Conservation (phyloP, 1,140 invertebrate species). For the Drosophila nikananu region DNA sequence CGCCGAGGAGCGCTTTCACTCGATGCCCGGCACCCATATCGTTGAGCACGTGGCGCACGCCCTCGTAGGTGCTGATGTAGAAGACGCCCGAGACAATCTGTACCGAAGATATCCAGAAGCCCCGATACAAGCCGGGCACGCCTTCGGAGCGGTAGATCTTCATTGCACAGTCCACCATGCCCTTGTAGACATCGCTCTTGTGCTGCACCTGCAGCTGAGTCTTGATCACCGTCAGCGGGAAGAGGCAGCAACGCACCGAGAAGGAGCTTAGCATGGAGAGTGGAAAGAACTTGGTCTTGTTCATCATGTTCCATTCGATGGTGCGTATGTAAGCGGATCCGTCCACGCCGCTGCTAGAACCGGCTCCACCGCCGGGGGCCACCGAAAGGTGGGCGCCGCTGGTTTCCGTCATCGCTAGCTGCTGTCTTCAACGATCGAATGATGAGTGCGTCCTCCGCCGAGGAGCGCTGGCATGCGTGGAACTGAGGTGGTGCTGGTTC, state of each 20-base stretch:
- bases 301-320: conserved; percentile 99
- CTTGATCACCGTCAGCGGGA: conserved; percentile 98
- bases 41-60: conserved; percentile 92
- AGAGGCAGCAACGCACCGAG: conserved; percentile 94
- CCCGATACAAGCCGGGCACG: conserved; percentile 94
- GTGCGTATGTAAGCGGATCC: conserved; percentile 89
- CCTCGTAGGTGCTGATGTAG: conserved; percentile 98
- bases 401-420: conserved; percentile 69
- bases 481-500: conserved; percentile 18
- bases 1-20: conserved; percentile 88
- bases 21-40: conserved; percentile 86
- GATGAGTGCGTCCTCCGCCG: conserved; percentile 38
- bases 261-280: conserved; percentile 95
- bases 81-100: conserved; percentile 94
- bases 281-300: conserved; percentile 97
- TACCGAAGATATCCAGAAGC: conserved; percentile 97
- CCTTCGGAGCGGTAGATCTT: conserved; percentile 97
- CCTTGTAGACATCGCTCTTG: conserved; percentile 93
- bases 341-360: conserved; percentile 32
- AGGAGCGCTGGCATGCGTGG: conserved; percentile 59
- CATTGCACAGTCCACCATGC: conserved; percentile 95
- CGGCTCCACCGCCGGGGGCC: conserved; percentile 34
- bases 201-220: conserved; percentile 97
- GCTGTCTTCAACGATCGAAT: conserved; percentile 25
- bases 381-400: conserved; percentile 48